These are phyloP conservation scores for Scortum barcoo DNA, from an alignment of 2,113 vertebrate species.

Conservation along the genomic window DNA sequence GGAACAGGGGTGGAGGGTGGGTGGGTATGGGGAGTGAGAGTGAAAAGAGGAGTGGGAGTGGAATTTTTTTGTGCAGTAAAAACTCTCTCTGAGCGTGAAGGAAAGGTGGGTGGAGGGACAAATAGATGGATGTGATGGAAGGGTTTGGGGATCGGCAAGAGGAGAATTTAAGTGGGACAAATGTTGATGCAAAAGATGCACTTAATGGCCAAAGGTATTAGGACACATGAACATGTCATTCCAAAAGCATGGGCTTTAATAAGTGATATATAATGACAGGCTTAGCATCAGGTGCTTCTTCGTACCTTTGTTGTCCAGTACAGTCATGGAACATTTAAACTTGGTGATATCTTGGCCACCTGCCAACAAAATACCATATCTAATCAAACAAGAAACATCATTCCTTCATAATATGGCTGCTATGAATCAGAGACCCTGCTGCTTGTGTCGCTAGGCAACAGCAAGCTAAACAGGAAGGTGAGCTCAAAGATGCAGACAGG, in stretches of 20 bases:
- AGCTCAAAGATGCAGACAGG: background rate
- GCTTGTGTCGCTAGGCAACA: conserved; percentile 6
- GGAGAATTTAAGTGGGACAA: conserved; percentile 26
- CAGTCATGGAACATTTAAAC: too few relatives aligned
- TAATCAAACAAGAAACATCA: background rate
- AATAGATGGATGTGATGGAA: conserved; percentile 18
- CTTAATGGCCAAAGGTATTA: background rate
- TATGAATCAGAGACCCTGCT: background rate
- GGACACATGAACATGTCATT: background rate
- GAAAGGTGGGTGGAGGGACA: conserved; percentile 46
- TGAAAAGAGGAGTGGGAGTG: conserved; percentile 33
- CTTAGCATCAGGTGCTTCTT: background rate
- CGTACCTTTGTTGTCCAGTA: background rate
- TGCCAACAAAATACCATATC: background rate
- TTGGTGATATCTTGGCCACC: background rate
- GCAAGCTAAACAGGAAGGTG: conserved; percentile 1
- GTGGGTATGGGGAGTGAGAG: conserved; percentile 2
- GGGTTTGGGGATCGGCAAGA: background rate
- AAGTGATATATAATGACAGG: background rate
- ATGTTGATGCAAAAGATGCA: background rate
- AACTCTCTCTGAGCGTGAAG: conserved; percentile 42
- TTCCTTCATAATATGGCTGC: background rate
- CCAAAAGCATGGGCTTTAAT: background rate
- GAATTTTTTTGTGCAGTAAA: conserved; percentile 38
- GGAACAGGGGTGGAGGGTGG: background rate